Percentiles rank a stretch among this genome's conserved stretches.
phyloP scores from a whole-genome alignment of 2,797 vertebrate genomes.

The Crenuchus spilurus region DNA sequence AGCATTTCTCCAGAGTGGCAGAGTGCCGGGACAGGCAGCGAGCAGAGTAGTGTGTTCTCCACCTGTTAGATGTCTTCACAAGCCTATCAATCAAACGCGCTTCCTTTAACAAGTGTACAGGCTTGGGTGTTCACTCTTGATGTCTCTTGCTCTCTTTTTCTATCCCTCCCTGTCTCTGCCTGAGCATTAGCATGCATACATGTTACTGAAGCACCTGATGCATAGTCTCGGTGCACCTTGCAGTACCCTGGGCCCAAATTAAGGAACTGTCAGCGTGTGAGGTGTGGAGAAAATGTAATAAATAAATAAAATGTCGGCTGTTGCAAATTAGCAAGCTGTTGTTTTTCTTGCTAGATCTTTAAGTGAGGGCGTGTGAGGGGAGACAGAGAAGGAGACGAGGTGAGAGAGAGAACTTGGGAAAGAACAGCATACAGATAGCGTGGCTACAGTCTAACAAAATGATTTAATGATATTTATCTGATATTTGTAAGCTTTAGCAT shows the following conservation, averaged over 20 bases:
- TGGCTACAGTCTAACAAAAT: neutral
- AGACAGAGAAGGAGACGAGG: neutral
- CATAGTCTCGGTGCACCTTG: neutral
- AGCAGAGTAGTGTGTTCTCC: neutral
- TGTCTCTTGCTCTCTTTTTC: slow-evolving; percentile 11
- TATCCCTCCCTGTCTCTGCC: slow-evolving; percentile 5
- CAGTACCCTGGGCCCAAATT: slow-evolving; percentile 13
- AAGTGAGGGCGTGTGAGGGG: slow-evolving; percentile 13
- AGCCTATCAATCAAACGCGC: neutral
- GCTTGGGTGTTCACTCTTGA: neutral
- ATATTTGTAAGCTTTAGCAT: too few relatives aligned
- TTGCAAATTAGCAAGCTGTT: slow-evolving; percentile 28
- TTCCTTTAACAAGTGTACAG: neutral
- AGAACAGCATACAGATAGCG: neutral
- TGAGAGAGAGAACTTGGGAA: neutral
- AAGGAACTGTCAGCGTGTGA: slow-evolving; percentile 3
- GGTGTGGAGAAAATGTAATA: slow-evolving; percentile 21
- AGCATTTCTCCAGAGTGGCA: neutral
- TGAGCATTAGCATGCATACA: neutral
- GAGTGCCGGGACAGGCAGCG: neutral
- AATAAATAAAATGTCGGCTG: slow-evolving; percentile 31
- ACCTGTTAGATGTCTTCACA: neutral
- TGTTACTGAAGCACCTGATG: neutral
- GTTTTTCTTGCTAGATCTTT: slow-evolving; percentile 34
- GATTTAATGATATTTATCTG: too few relatives aligned